Evolutionary conservation across 1,140 invertebrate genomes (phyloP).

Genomic region (Drosophila nigromelanica): DNA sequence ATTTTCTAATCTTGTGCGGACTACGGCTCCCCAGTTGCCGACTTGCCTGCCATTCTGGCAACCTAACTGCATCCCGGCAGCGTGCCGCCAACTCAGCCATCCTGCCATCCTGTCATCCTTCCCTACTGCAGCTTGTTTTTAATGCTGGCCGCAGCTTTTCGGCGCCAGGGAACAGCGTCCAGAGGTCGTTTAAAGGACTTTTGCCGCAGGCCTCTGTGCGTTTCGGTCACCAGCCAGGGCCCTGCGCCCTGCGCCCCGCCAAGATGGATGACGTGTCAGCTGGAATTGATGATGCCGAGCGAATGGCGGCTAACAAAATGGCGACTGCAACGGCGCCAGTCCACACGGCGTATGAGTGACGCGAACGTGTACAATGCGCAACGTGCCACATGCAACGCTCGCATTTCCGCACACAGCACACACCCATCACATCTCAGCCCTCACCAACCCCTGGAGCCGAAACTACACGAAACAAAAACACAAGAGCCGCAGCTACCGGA

Average conservation of each 20-base stretch:
- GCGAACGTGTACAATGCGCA: conserved; percentile 43
- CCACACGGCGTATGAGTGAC: conserved; percentile 55
- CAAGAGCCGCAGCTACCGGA: conserved; percentile 2
- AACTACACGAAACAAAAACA: neutral
- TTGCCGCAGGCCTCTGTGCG: conserved; percentile 73
- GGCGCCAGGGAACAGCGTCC: conserved; percentile 59
- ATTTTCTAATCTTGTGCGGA: conserved; percentile 83
- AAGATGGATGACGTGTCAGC: conserved; percentile 83
- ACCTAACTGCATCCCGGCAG: neutral
- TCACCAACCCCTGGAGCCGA: neutral
- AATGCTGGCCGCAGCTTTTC: conserved; percentile 74
- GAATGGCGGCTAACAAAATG: conserved; percentile 73
- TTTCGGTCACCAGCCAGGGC: conserved; percentile 42
- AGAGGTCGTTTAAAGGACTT: conserved; percentile 82
- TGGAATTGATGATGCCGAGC: conserved; percentile 79
- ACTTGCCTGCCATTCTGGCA: conserved; percentile 42
- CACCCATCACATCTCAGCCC: neutral
- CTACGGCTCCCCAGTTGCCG: conserved; percentile 78
- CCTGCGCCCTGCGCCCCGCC: conserved; percentile 4
- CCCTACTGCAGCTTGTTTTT: conserved; percentile 51
- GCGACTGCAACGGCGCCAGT: conserved; percentile 45
- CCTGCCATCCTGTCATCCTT: neutral
- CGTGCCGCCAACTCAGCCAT: neutral
- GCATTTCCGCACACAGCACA: conserved; percentile 1
- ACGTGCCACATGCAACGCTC: conserved; percentile 38